Evolutionary conservation across 1,140 invertebrate genomes (phyloP), one percentile per base, ranked within the genome.

Genomic region (Battus philenor): DNA sequence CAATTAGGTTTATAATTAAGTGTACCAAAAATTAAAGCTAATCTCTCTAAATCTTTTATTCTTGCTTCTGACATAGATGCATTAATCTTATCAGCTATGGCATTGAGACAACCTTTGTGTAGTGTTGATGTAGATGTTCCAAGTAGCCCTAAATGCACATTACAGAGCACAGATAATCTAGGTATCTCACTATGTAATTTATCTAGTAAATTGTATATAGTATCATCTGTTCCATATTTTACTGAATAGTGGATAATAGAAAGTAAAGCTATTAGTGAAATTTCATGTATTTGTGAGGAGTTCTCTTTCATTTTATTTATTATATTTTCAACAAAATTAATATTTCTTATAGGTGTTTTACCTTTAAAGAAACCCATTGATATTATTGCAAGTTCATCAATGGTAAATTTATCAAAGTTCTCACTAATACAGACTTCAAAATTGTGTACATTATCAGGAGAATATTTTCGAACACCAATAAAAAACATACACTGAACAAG

Each of bases 1-100:
- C 71, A 81, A 60, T 84, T 44, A 29, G 87, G 81, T 39, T 73
- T 57, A 47, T 81, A 86, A 59, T 89, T 86, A 50, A 90, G 90
- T 54, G 83, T 87, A 17, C 79, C 77, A 57, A 88, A 73, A 4
- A 74, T 69, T 33, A 89, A 76, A n/a, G 88, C 54, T 8, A 91
- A 45, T 59, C 90, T 82, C 84, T 92, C 91, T 1, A 91, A 68
- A 60, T 92, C 90, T 80, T 92, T 92, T 24, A 91, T 11, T 56
- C 90, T 86, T 0, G 86, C 57, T 13, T 59, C 32, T 27, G 60
- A 38, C 4, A 87, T 70, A n/a, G 48, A 45, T 26, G 50, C 36
- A 3, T 63, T 26, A 34, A 72, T 71, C 62, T 48, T 77, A 22
- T 73, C 36, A 8, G 83, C 59, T 47, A 88, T 76, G 33, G 43